Evolutionary conservation across 2,113 vertebrate genomes (phyloP), one percentile per base, ranked within the genome.

Genomic region (Sander vitreus): DNA sequence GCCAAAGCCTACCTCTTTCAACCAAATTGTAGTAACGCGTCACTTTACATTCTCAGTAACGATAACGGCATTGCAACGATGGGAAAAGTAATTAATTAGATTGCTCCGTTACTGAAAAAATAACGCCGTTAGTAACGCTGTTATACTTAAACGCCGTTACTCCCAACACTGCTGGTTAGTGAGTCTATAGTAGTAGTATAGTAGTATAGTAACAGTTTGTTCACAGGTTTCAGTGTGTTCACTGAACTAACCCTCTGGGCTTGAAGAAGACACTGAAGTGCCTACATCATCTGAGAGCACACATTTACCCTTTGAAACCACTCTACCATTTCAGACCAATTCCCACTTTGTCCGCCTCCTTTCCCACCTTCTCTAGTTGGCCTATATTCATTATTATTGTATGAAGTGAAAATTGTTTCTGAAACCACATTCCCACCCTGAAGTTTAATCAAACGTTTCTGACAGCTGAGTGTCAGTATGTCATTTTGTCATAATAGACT

Each of bases 401-500:
- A 36, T 39, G 45, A 74, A 48, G 19, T 33, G 64, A 71, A 84
- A 76, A 65, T 70, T 68, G 66, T 53, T 53, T 39, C 63, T 74
- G 57, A 54, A 64, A 76, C 57, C 63, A 27, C 45, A 45, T 66
- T 76, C 30, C 12, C 72, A 55, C 48, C 19, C 5, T 57, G 59
- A 69, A 68, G 78, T 63, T 78, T 70, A 55, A 71, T 79, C 76
- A 80, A 72, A 55, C 2, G 5, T 53, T 48, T 27, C 23, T 71
- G 59, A 83, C 79, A 55, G 68, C 62, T 57, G n/a, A 80, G 58
- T 55, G 15, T 39, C 45, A 60, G 47, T 54, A 4, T 76, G 62
- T 69, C 16, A 75, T 72, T 83, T 70, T 45, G n/a, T 57, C 18
- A 33, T 75, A 66, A 78, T 53, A 33, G 27, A 80, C 62, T 63